Evolutionary conservation across 2,113 vertebrate species (phyloP).

Genomic region (Tetrax tetrax): DNA sequence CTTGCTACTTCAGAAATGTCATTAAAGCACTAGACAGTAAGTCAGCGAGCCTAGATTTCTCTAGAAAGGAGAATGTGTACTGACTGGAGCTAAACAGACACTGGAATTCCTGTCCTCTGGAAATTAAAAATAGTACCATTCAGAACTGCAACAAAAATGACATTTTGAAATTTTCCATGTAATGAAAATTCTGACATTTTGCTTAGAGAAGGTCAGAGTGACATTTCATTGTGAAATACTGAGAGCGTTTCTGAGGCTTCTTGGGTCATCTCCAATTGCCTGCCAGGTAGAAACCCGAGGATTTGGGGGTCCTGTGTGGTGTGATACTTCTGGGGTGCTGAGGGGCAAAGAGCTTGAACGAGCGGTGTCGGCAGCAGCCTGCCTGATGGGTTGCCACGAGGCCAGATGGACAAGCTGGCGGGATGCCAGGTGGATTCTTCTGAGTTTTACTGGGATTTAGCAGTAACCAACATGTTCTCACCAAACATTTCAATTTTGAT

Average conservation of each 20-base stretch:
- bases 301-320: not conserved
- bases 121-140: constrained; percentile 46
- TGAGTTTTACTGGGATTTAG: not conserved
- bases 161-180: constrained; percentile 64
- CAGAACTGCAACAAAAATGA: constrained; percentile 59
- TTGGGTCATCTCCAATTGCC: constrained; percentile 27
- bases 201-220: constrained; percentile 66
- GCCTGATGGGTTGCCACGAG: not conserved
- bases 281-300: not conserved
- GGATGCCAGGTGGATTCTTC: not conserved
- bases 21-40: not conserved
- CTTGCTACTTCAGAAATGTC: not conserved
- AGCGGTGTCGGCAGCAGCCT: not conserved
- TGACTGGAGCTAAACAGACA: not conserved
- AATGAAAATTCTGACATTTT: constrained; percentile 67
- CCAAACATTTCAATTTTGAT: not conserved
- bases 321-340: not conserved
- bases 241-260: constrained; percentile 2
- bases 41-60: not conserved
- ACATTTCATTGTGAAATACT: constrained; percentile 61
- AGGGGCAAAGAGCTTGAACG: not conserved
- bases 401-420: not conserved
- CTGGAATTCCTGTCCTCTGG: not conserved
- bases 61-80: not conserved
- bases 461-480: not conserved